Base-by-base conservation (phyloP, 2,888 invertebrate species). In the Drosophila neotestacea region DNA sequence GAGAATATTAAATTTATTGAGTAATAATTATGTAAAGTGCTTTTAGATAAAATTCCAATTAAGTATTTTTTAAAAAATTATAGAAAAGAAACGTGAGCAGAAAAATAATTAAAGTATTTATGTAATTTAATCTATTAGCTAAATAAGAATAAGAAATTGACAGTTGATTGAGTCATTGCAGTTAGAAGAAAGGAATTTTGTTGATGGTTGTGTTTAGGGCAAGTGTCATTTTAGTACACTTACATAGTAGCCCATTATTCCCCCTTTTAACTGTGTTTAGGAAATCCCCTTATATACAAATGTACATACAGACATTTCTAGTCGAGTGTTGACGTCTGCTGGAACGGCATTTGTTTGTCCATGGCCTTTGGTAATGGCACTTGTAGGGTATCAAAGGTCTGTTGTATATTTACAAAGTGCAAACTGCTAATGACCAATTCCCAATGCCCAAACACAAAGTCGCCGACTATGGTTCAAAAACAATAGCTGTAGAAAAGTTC, bases 321-420 rank as follows among this genome's bases (percentile, higher is more conserved):
- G 32, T 2, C 7, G 38, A 34, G 30, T 6, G 36, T 22, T 36
- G 55, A 58, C 27, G 50, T 60, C 13, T 48, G 50, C 32, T 51
- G 39, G 27, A 47, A 54, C 36, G 42, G 39, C 55, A 55, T 62
- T 68, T 72, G 72, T 36, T 58, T 68, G 62, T 32, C 63, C 65
- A 30, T 70, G 74, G 60, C 71, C 60, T 48, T 59, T 73, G 73
- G 59, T 58, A 78, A 65, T 56, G 65, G 73, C 85, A 89, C 89
- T 86, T 86, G 59, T 89, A 75, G 70, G 85, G 87, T 63, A 78
- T 89, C 88, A 59, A 46, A 73, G 70, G 73, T 77, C 64, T 64
- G 60, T 41, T 48, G 56, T 56, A 39, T 54, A 63, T 65, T 68
- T 48, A 36, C 54, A 38, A 51, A 46, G 30, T 54, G 56, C 32